A percentile compares a stretch with the other conserved stretches of the same genome.
These are phyloP conservation scores for Oenanthe melanoleuca DNA, from an alignment of 2,113 vertebrate genomes.

Conservation along the genomic window DNA sequence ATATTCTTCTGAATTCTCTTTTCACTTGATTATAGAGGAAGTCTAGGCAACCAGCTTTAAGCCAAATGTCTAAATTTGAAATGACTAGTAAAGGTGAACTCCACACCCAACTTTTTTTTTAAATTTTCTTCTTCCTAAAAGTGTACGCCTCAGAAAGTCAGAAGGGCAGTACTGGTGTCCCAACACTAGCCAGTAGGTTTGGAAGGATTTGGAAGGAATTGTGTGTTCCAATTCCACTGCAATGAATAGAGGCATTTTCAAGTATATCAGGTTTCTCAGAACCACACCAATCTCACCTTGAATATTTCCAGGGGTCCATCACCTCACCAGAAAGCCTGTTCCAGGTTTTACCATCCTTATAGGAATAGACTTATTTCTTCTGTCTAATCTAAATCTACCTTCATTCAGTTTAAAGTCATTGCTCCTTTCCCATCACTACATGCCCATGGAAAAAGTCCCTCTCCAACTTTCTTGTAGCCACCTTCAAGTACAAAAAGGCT, in stretches of 20 bases:
- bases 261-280: not conserved
- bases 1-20: not conserved
- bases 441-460: not conserved
- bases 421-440: not conserved
- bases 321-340: not conserved
- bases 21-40: not conserved
- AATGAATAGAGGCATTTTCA: not conserved
- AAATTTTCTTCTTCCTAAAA: not conserved
- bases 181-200: not conserved
- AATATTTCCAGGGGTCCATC: not conserved
- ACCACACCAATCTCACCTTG: not conserved
- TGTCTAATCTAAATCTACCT: not conserved
- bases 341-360: not conserved
- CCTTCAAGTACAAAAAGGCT: not conserved
- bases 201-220: not conserved
- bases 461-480: not conserved
- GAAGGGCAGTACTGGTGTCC: not conserved
- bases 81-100: not conserved
- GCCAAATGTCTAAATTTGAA: not conserved
- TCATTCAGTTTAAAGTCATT: not conserved
- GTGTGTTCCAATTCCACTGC: not conserved
- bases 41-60: not conserved
- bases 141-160: fast-evolving
- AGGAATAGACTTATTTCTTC: not conserved
- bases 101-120: fast-evolving